phyloP scores from a whole-genome alignment of 2,888 invertebrate genomes.

The Dascillus cervinus region DNA sequence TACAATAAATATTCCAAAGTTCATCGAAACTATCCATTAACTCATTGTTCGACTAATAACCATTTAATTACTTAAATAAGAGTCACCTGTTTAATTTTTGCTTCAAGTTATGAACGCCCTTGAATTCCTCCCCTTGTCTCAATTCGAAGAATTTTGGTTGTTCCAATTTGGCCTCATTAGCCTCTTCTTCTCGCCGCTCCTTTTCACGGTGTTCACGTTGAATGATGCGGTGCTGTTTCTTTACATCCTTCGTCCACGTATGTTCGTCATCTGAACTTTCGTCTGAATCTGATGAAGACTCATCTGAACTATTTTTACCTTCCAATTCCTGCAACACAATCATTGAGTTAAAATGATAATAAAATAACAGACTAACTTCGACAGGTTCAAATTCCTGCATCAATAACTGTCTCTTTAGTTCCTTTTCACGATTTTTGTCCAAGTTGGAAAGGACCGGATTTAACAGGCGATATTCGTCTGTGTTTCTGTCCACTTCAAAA shows the following conservation, averaged over 20 bases:
- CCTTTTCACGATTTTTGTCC: conserved; percentile 61
- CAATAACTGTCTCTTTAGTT: conserved; percentile 49
- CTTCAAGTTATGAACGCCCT: conserved; percentile 45
- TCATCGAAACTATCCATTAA: too few species aligned
- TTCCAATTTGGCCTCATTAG: conserved; percentile 25
- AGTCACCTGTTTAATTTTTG: conserved; percentile 47
- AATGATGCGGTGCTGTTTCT: conserved; percentile 63
- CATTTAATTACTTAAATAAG: too few species aligned
- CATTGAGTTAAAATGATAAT: too few species aligned
- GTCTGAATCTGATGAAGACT: conserved; percentile 27
- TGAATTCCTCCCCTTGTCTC: conserved; percentile 54
- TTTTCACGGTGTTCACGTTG: conserved; percentile 46
- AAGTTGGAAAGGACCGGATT: conserved; percentile 83
- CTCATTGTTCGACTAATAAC: too few species aligned
- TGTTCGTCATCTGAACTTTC: conserved; percentile 74
- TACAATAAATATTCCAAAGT: too few species aligned
- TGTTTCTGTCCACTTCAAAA: conserved; percentile 80
- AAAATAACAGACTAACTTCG: conserved; percentile 30
- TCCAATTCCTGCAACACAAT: conserved; percentile 34
- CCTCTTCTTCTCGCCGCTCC: conserved; percentile 33
- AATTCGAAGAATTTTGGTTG: conserved; percentile 55
- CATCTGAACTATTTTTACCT: conserved; percentile 42
- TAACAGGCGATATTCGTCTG: conserved; percentile 79
- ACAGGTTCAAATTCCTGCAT: conserved; percentile 48
- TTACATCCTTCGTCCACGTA: conserved; percentile 72